These are phyloP conservation scores for Empis stercorea DNA, from an alignment of 2,888 invertebrate genomes.

Conservation along the genomic window DNA sequence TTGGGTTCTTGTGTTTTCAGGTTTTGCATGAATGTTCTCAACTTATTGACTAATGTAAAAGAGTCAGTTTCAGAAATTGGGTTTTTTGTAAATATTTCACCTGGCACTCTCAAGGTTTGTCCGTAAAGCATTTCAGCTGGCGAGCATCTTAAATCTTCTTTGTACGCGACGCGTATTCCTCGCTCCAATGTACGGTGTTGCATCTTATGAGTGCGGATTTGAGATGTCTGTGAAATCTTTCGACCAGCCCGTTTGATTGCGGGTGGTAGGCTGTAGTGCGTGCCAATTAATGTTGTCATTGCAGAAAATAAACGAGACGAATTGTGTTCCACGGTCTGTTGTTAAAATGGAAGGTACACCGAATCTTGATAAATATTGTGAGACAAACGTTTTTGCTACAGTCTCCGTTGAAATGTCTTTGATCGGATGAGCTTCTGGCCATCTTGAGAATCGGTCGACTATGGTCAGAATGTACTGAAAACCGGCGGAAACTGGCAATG, in stretches of 20 bases:
- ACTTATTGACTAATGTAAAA: too few relatives aligned
- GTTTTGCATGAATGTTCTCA: too few relatives aligned
- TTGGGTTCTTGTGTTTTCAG: too few relatives aligned
- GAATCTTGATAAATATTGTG: conserved; percentile 2
- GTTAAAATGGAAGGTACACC: conserved; percentile 1
- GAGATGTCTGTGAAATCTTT: neutral
- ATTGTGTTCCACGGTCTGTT: conserved; percentile 3
- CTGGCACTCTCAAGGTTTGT: neutral
- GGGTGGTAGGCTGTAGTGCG: neutral
- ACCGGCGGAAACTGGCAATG: conserved; percentile 16
- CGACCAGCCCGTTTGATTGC: neutral
- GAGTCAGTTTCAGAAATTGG: too few relatives aligned
- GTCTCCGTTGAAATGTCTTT: conserved; percentile 2
- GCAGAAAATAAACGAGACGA: conserved; percentile 5
- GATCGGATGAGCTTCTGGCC: conserved; percentile 5
- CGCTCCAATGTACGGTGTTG: neutral
- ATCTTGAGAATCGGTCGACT: conserved; percentile 6
- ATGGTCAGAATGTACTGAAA: conserved; percentile 5
- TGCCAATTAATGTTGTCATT: neutral
- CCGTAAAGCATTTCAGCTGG: neutral
- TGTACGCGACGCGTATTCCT: neutral
- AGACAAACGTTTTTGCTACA: conserved; percentile 2
- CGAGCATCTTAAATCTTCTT: neutral
- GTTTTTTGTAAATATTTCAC: neutral
- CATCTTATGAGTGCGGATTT: neutral